These are phyloP conservation scores for Drosophila triauraria DNA, from an alignment of 1,140 invertebrate species.

Conservation along the genomic window DNA sequence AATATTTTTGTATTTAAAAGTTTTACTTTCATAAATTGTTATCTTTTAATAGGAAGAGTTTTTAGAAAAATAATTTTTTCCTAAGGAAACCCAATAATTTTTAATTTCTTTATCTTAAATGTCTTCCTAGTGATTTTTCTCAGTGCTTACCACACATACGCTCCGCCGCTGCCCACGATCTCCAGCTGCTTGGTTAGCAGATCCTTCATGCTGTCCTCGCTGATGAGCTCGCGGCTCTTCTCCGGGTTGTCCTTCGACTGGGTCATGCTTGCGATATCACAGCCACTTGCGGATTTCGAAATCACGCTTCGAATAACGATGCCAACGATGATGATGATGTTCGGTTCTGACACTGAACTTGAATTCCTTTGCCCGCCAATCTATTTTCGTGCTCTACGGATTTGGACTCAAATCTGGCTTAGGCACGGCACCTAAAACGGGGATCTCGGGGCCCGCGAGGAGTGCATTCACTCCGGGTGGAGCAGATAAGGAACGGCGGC, in stretches of 20 bases:
- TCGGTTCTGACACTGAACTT: constrained; percentile 55
- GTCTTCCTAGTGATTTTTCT: too few species aligned
- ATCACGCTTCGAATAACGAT: background rate
- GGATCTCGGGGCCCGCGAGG: constrained; percentile 7
- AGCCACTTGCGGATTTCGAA: constrained; percentile 8
- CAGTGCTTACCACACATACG: constrained; percentile 72
- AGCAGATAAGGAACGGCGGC: constrained; percentile 30
- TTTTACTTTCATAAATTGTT: too few species aligned
- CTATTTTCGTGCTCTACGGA: constrained; percentile 24
- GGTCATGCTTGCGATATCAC: constrained; percentile 65
- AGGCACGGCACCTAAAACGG: constrained; percentile 8
- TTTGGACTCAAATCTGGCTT: constrained; percentile 17
- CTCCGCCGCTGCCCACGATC: constrained; percentile 72
- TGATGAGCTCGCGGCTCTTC: constrained; percentile 71
- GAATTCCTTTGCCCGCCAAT: constrained; percentile 31
- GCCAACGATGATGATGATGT: background rate
- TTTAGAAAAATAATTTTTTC: too few species aligned
- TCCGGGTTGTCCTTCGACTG: constrained; percentile 69
- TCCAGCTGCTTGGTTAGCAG: constrained; percentile 80
- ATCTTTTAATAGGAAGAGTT: too few species aligned
- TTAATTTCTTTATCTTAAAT: background rate
- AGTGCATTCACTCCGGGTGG: constrained; percentile 63
- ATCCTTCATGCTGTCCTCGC: constrained; percentile 77
- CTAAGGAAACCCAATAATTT: background rate
- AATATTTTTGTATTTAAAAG: too few species aligned